Evolutionary conservation across 2,797 vertebrate genomes (phyloP), one percentile per base, ranked within the genome.

Genomic region (Huso huso): DNA sequence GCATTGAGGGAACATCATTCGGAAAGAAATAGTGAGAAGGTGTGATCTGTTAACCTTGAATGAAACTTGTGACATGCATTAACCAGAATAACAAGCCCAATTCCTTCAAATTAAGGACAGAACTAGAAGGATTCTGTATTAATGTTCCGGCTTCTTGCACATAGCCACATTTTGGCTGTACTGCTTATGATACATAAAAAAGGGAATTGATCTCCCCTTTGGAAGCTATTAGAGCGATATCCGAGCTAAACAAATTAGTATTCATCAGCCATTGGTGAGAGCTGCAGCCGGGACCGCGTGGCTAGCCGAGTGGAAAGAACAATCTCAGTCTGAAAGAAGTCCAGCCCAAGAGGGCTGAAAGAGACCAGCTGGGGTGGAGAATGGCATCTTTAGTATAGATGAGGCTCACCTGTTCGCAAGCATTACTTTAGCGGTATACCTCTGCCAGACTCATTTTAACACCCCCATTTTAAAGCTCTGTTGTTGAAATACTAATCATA

Each of bases 181-280:
- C 23, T n/a, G 12, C 55, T 2, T 12, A 12, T 12, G 13, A 57
- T 57, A n/a, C 55, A 57, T 57, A 11, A 57, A 12, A 58, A 58
- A 18, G 11, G 23, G 60, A 18, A 18, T 18, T 18, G 15, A n/a
- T 62, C 60, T 23, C 60, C 11, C 60, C 15, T 9, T 9, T 62
- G 61, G 18, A 62, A 48, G 61, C 61, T 18, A 62, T 62, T 62
- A 62, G n/a, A 37, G 61, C 8, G 18, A 62, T 62, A 62, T n/a
- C 52, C 4, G n/a, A 55, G 52, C 52, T 55, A 9, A 55, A n/a
- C 23, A 9, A 18, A 62, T 62, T 62, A 62, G 61, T 62, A 62
- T 62, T 62, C 18, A 62, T 62, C 48, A 62, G 61, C 18, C 61
- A 9, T 18, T 37, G 18, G 9, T 10, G 23, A 62, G 61, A 15